Percentiles rank a stretch among this genome's conserved stretches.
Conservation (phyloP, 2,113 vertebrate genomes). For the Pristiophorus japonicus region DNA sequence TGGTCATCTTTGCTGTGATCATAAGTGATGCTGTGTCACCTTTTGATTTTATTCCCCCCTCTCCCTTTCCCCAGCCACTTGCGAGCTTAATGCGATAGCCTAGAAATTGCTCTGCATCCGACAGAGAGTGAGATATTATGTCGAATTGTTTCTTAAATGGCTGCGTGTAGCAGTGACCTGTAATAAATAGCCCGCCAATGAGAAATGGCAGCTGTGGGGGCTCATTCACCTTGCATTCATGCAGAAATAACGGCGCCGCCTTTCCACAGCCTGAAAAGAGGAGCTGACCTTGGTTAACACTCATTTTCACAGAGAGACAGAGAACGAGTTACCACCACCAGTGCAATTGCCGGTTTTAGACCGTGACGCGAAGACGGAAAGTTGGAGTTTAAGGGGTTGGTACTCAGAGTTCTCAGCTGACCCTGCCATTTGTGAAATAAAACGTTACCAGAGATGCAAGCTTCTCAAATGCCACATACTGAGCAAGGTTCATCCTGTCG, state of each 20-base stretch:
- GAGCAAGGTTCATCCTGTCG: not conserved
- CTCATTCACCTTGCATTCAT: slow-evolving; percentile 76
- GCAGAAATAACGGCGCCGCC: slow-evolving; percentile 66
- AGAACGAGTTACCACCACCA: slow-evolving; percentile 9
- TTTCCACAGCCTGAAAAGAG: slow-evolving; percentile 56
- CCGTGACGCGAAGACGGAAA: not conserved
- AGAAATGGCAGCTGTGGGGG: slow-evolving; percentile 58
- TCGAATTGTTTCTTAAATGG: slow-evolving; percentile 54
- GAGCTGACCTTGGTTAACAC: slow-evolving; percentile 64
- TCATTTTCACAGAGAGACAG: slow-evolving; percentile 39
- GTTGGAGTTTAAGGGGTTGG: not conserved
- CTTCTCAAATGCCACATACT: not conserved
- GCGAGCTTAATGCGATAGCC: not conserved
- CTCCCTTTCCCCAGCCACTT: not conserved
- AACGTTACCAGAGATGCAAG: too few species aligned
- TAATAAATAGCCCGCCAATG: slow-evolving; percentile 74
- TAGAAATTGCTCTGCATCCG: slow-evolving; percentile 36
- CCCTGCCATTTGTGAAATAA: not conserved
- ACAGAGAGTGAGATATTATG: slow-evolving; percentile 43
- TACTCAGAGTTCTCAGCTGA: not conserved
- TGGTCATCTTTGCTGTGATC: not conserved
- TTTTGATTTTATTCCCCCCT: not conserved
- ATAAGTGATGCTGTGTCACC: not conserved
- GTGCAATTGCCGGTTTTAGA: slow-evolving; percentile 8
- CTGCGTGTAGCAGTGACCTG: slow-evolving; percentile 67